phyloP scores from a whole-genome alignment of 2,797 vertebrate species.

The Lepus townsendii region DNA sequence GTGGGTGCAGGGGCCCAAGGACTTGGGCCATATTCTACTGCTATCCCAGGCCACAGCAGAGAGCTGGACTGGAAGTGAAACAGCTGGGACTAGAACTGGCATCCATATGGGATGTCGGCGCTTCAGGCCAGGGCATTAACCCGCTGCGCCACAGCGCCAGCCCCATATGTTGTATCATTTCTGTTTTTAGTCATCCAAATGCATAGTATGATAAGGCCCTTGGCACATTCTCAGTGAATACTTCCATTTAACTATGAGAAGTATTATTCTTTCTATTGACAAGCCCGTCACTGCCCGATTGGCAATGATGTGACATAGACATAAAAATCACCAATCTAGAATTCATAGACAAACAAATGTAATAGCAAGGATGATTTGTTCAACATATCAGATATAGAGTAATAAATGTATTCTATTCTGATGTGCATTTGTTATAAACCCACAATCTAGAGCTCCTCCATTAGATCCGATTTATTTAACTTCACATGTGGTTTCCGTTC shows the following conservation, averaged over 20 bases:
- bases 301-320: constrained; percentile 4
- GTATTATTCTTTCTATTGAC: constrained; percentile 60
- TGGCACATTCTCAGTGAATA: constrained; percentile 51
- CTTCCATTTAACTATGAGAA: constrained; percentile 59
- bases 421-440: constrained; percentile 2
- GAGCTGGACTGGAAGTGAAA: too few relatives aligned
- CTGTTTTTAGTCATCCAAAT: not conserved
- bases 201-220: not conserved
- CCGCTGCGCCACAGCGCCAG: too few relatives aligned
- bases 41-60: too few relatives aligned
- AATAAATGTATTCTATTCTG: not conserved
- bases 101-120: too few relatives aligned
- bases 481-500: constrained; percentile 73
- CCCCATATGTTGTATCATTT: not conserved
- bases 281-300: constrained; percentile 53
- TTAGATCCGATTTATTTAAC: constrained; percentile 81
- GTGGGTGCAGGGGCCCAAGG: too few relatives aligned
- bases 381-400: constrained; percentile 10
- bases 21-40: too few relatives aligned
- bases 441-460: not conserved
- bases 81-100: too few relatives aligned
- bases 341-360: not conserved
- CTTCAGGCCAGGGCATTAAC: too few relatives aligned
- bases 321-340: constrained; percentile 64
- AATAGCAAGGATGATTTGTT: constrained; percentile 31